Percentiles rank a stretch among this genome's conserved stretches.
Evolutionary conservation across 2,888 invertebrate species (phyloP).

Genomic region (Anagyrus pseudococci): DNA sequence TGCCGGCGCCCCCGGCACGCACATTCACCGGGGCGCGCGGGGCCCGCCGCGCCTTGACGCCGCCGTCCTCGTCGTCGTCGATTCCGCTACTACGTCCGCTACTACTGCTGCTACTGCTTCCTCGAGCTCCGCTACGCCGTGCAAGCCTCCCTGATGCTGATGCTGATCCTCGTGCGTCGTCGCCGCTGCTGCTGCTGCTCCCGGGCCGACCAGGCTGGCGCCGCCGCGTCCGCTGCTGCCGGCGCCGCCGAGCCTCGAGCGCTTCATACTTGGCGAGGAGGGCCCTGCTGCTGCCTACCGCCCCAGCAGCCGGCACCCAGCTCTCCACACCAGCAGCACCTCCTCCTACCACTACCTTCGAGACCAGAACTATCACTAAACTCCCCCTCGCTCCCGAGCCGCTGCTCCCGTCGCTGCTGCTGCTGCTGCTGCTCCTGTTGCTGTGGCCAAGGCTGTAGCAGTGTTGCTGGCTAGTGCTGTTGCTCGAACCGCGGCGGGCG

Average conservation of each 20-base stretch:
- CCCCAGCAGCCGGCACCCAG: conserved; percentile 25
- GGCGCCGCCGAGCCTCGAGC: background rate
- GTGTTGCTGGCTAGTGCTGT: conserved; percentile 38
- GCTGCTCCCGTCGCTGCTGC: conserved; percentile 28
- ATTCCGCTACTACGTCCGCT: conserved; percentile 24
- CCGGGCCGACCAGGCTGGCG: background rate
- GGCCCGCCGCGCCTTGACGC: conserved; percentile 18
- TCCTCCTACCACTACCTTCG: too few species aligned
- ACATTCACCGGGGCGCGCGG: conserved; percentile 32
- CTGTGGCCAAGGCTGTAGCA: conserved; percentile 34
- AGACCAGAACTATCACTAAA: too few species aligned
- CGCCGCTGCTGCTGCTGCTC: background rate
- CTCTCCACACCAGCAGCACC: too few species aligned
- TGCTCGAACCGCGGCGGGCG: conserved; percentile 22
- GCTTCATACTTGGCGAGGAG: conserved; percentile 8
- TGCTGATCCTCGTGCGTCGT: conserved; percentile 3
- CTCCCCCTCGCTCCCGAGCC: conserved; percentile 26
- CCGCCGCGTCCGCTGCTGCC: background rate
- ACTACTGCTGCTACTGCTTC: background rate
- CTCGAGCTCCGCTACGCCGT: conserved; percentile 16
- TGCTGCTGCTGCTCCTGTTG: conserved; percentile 42
- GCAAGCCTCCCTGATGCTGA: conserved; percentile 2
- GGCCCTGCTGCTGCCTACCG: conserved; percentile 10
- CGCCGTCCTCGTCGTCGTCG: conserved; percentile 26
- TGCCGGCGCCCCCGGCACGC: conserved; percentile 41